Evolutionary conservation across 2,113 vertebrate genomes (phyloP).

Genomic region (Cyrtonyx montezumae): DNA sequence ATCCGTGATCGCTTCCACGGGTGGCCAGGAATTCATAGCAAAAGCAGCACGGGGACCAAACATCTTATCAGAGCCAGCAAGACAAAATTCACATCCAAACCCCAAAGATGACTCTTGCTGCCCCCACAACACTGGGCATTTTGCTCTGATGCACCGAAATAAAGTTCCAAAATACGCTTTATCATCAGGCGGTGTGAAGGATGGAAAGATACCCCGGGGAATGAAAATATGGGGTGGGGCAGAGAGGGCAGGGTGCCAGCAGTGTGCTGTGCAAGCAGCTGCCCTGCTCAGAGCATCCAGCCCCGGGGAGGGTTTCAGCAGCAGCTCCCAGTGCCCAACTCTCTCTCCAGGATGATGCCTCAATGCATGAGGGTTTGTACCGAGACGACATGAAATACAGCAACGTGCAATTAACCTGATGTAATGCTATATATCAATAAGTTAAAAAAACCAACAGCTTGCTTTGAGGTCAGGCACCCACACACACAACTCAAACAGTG

Average conservation of each 20-base stretch:
- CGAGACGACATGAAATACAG: conserved; percentile 66
- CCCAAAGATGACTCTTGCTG: background rate
- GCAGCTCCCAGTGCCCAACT: background rate
- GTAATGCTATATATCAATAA: conserved; percentile 76
- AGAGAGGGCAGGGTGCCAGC: background rate
- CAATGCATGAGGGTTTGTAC: background rate
- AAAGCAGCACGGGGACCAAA: background rate
- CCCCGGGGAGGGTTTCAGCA: background rate
- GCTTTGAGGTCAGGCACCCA: conserved; percentile 74
- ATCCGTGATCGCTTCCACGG: background rate
- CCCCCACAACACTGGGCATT: accelerated
- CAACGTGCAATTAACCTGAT: conserved; percentile 59
- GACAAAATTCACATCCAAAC: background rate
- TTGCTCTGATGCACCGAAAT: background rate
- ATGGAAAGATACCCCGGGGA: background rate
- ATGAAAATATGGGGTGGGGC: background rate
- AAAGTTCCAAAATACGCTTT: background rate
- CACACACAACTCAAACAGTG: conserved; percentile 70
- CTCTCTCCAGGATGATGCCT: background rate
- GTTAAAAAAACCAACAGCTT: conserved; percentile 64
- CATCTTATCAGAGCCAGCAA: background rate
- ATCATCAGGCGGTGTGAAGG: background rate
- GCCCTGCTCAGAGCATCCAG: background rate
- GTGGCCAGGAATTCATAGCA: conserved; percentile 40
- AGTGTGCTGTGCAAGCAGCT: background rate